Percentiles rank a stretch among this genome's conserved stretches.
Evolutionary conservation across 2,113 vertebrate genomes (phyloP).

Genomic region (Cyrtonyx montezumae): DNA sequence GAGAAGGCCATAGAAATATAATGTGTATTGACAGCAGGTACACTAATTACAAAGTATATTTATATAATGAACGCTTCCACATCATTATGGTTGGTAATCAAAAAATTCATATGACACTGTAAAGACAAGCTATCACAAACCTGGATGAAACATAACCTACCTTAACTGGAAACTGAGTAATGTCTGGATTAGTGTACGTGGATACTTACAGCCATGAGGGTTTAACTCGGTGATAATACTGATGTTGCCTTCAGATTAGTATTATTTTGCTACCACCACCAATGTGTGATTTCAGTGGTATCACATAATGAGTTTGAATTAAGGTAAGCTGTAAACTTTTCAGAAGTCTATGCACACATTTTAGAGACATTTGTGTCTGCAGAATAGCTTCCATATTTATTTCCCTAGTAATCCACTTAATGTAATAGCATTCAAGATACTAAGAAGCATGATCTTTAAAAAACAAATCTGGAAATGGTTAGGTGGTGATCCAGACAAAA

Average conservation of each 20-base stretch:
- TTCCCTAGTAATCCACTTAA: constrained; percentile 62
- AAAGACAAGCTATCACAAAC: not conserved
- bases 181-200: not conserved
- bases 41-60: not conserved
- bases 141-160: not conserved
- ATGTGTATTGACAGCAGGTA: not conserved
- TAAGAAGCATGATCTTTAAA: constrained; percentile 75
- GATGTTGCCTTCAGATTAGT: not conserved
- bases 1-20: not conserved
- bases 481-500: constrained; percentile 56
- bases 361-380: constrained; percentile 1
- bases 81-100: not conserved
- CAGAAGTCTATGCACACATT: not conserved
- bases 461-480: constrained; percentile 70
- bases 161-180: constrained; percentile 9
- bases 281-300: not conserved
- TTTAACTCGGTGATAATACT: constrained; percentile 42
- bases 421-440: constrained; percentile 69
- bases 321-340: not conserved
- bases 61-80: not conserved
- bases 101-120: not conserved
- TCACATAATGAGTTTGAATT: not conserved
- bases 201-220: not conserved
- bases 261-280: constrained; percentile 13
- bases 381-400: constrained; percentile 34